Conservation (phyloP, 2,888 invertebrate genomes). For the Drosophila neonasuta region DNA sequence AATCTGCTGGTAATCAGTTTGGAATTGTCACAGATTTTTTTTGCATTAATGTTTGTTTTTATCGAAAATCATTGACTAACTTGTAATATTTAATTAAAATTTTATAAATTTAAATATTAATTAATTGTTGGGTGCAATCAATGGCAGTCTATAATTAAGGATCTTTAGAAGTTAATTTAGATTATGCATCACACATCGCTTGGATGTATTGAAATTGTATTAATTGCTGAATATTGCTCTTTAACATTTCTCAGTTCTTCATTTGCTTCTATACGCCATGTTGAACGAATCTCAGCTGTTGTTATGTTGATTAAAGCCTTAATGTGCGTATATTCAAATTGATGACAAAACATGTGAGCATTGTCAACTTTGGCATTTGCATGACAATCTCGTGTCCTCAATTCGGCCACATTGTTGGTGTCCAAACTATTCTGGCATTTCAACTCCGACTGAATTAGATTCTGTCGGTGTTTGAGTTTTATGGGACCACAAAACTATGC, state of each 20-base stretch:
- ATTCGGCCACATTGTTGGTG: not conserved
- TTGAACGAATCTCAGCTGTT: not conserved
- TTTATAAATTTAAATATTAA: too few species aligned
- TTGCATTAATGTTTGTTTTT: too few species aligned
- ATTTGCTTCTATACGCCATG: slow-evolving; percentile 1
- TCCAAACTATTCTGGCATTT: slow-evolving; percentile 3
- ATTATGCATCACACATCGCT: not conserved
- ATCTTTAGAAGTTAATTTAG: too few species aligned
- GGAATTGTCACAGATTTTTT: not conserved
- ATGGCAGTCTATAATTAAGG: too few species aligned
- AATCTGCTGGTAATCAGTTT: not conserved
- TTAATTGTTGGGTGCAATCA: too few species aligned
- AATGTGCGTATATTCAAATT: not conserved
- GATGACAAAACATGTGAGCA: not conserved
- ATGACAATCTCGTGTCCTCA: not conserved
- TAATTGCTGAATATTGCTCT: not conserved
- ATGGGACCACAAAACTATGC: slow-evolving; percentile 48
- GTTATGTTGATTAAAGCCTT: not conserved
- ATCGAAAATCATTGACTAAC: too few species aligned
- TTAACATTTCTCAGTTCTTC: not conserved
- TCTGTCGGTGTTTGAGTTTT: slow-evolving; percentile 23
- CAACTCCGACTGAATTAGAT: not conserved
- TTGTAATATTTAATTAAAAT: too few species aligned
- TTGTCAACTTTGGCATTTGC: slow-evolving; percentile 13
- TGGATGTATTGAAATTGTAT: too few species aligned